phyloP scores from a whole-genome alignment of 2,888 invertebrate genomes.

The Platycnemis pennipes region DNA sequence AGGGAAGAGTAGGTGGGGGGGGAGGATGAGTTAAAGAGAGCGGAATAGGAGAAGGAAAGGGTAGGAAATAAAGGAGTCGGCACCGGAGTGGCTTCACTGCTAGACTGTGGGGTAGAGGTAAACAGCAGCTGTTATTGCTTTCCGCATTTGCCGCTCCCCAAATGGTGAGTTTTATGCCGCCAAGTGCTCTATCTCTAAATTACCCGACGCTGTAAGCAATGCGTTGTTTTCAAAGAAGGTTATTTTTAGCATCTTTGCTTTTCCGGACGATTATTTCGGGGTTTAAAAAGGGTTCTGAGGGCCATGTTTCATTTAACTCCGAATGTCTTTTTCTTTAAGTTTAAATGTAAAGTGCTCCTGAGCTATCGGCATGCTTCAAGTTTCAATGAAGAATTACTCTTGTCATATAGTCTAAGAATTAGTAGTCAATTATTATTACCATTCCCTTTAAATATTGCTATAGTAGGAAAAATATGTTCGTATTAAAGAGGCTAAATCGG shows the following conservation, averaged over 20 bases:
- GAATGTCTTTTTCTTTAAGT: background rate
- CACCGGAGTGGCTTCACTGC: background rate
- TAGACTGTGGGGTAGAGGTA: background rate
- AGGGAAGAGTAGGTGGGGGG: no score
- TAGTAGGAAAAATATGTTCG: no score
- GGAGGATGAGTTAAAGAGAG: background rate
- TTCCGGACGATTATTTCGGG: background rate
- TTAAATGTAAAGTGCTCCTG: background rate
- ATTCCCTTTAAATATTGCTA: no score
- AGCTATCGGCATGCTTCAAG: background rate
- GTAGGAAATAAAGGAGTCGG: background rate
- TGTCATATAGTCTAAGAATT: no score
- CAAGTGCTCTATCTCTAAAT: background rate
- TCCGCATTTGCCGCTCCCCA: background rate
- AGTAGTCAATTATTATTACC: no score
- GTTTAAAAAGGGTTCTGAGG: background rate
- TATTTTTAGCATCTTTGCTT: background rate
- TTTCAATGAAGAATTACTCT: no score
- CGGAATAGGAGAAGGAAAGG: background rate
- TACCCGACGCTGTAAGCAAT: background rate
- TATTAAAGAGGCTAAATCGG: no score
- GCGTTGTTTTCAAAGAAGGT: background rate
- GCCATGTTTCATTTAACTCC: background rate
- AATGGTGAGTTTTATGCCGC: conserved; percentile 8
- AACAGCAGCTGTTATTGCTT: background rate